Evolutionary conservation across 2,113 vertebrate species (phyloP), one percentile per base, ranked within the genome.

Genomic region (Anser cygnoides): DNA sequence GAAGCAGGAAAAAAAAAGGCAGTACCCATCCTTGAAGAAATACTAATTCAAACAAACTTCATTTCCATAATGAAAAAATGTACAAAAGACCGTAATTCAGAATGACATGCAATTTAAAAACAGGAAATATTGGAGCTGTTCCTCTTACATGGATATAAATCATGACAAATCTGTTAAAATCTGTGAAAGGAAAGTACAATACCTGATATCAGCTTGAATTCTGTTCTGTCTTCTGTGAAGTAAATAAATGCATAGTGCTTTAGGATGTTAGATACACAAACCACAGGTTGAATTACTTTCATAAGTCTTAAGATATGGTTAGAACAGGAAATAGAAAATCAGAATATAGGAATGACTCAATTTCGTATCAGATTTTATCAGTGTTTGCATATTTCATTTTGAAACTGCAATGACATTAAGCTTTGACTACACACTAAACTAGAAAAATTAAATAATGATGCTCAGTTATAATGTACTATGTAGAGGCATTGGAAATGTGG

Each of bases 1-100:
- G 6, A 71, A 92, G 52, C 29, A 68, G 31, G 7, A 39, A 66
- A 58, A 26, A 43, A 28, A 54, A 39, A 35, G 12, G 68, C 7
- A 37, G 61, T 79, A 63, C 14, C 58, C 58, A 46, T 71, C 52
- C 61, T 89, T 87, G 80, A 87, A 91, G 50, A 50, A 92, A 81
- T 50, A 61, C 3, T 76, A 62, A 71, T 63, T 59, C 19, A 74
- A 75, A 33, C 5, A 63, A 74, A 65, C 8, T 67, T 85, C 43
- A 85, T 1, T 65, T 89, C 46, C 35, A 13, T 23, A 72, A 71
- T 31, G 61, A 76, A 74, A 92, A 84, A 26, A 72, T 49, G 14
- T 49, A 44, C 49, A 67, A 89, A 84, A 44, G 18, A 17, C 25
- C 11, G 2, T 29, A 25, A 54, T 35, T 91, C 68, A 77, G 71